Evolutionary conservation across 2,888 invertebrate genomes (phyloP).

Genomic region (Acanthopleura granulata): DNA sequence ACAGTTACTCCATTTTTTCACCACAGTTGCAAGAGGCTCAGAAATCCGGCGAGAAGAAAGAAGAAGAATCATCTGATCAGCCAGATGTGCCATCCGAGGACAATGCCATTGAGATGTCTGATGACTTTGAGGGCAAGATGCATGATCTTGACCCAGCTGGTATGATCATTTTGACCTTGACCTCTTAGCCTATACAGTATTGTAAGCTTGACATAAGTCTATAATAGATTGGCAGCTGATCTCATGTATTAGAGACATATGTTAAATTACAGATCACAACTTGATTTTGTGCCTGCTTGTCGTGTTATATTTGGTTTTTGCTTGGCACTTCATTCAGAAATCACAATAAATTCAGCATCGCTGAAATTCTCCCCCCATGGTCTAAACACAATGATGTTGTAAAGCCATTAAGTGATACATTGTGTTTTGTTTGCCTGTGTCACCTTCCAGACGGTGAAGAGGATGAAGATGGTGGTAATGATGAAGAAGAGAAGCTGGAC

Average conservation of each 20-base stretch:
- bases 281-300: no score
- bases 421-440: constrained; percentile 69
- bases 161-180: background rate
- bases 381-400: no score
- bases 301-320: no score
- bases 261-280: no score
- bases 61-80: constrained; percentile 77
- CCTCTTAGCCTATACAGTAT: no score
- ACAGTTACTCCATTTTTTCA: no score
- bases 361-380: no score
- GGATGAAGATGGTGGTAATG: constrained; percentile 73
- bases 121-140: constrained; percentile 91
- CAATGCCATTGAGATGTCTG: constrained; percentile 87
- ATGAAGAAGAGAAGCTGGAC: constrained; percentile 86
- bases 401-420: constrained; percentile 78
- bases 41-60: constrained; percentile 75
- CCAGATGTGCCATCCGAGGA: constrained; percentile 64
- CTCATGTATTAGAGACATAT: no score
- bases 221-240: no score
- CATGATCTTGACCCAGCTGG: constrained; percentile 77
- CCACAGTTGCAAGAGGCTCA: constrained; percentile 1
- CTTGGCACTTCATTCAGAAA: no score
- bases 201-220: no score
- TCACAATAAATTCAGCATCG: no score
- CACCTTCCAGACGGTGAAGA: constrained; percentile 40